phyloP scores from a whole-genome alignment of 2,113 vertebrate species.

The Nibea albiflora region DNA sequence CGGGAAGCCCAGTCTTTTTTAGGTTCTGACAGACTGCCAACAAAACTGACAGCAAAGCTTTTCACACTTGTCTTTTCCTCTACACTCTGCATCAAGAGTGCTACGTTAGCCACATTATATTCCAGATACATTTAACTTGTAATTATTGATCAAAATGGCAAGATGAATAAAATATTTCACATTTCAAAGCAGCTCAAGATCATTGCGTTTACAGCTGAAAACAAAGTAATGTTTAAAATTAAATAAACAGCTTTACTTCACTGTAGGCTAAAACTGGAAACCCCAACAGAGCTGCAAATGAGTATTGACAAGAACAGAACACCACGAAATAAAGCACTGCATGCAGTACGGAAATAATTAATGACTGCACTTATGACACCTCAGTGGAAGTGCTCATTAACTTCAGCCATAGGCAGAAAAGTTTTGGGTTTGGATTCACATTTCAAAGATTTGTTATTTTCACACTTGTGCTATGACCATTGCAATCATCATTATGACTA shows the following conservation, averaged over 20 bases:
- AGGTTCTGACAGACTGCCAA: slow-evolving; percentile 11
- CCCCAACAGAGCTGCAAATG: slow-evolving; percentile 6
- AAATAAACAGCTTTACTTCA: slow-evolving; percentile 8
- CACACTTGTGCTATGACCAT: not conserved
- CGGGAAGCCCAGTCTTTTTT: slow-evolving; percentile 4
- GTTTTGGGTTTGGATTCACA: slow-evolving; percentile 2
- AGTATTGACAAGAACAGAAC: slow-evolving; percentile 17
- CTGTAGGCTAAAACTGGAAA: slow-evolving; percentile 12
- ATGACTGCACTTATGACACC: slow-evolving; percentile 27
- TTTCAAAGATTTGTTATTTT: not conserved
- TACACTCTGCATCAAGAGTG: not conserved
- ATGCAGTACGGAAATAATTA: slow-evolving; percentile 32
- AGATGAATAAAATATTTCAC: not conserved
- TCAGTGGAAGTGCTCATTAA: not conserved
- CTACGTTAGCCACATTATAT: not conserved
- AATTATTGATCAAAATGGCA: not conserved
- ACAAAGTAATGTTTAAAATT: slow-evolving; percentile 4
- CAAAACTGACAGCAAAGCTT: slow-evolving; percentile 28
- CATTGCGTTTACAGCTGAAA: slow-evolving; percentile 1
- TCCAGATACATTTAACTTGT: not conserved
- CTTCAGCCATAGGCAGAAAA: slow-evolving; percentile 29
- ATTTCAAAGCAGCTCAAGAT: not conserved
- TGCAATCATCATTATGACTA: not conserved
- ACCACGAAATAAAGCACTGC: slow-evolving; percentile 3
- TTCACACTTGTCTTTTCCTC: not conserved